Evolutionary conservation across 2,888 invertebrate species (phyloP).

Genomic region (Baccha elongata): DNA sequence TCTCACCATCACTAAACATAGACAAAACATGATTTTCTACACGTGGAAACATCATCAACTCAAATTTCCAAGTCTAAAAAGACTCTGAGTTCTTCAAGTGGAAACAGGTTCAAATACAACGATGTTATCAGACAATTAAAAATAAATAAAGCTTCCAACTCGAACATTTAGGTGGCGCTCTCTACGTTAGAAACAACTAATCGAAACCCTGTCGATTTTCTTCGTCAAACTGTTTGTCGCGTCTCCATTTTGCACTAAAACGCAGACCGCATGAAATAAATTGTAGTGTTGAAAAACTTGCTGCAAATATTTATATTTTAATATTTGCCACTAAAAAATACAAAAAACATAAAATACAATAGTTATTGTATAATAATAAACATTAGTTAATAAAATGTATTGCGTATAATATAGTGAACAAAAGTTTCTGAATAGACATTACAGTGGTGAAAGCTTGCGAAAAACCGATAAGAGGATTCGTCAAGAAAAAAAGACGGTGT

Average conservation of each 20-base stretch:
- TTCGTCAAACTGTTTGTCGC: constrained; percentile 74
- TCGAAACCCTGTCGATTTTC: constrained; percentile 62
- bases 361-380: constrained; percentile 33
- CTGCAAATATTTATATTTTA: constrained; percentile 59
- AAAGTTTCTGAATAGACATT: constrained; percentile 13
- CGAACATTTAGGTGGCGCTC: constrained; percentile 8
- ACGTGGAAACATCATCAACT: too few species aligned
- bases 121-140: too few species aligned
- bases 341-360: constrained; percentile 45
- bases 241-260: constrained; percentile 78
- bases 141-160: background rate
- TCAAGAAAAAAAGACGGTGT: constrained; percentile 45
- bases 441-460: constrained; percentile 54
- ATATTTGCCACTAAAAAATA: constrained; percentile 43
- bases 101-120: too few species aligned
- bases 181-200: background rate
- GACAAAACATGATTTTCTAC: too few species aligned
- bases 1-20: too few species aligned
- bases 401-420: constrained; percentile 48
- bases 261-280: constrained; percentile 75
- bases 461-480: constrained; percentile 67
- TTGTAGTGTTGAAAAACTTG: constrained; percentile 58
- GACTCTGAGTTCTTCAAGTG: too few species aligned
- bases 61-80: too few species aligned
- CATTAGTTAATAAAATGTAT: constrained; percentile 31